Conservation (phyloP, 2,797 vertebrate genomes). For the Enteromius afrohamiltoni region DNA sequence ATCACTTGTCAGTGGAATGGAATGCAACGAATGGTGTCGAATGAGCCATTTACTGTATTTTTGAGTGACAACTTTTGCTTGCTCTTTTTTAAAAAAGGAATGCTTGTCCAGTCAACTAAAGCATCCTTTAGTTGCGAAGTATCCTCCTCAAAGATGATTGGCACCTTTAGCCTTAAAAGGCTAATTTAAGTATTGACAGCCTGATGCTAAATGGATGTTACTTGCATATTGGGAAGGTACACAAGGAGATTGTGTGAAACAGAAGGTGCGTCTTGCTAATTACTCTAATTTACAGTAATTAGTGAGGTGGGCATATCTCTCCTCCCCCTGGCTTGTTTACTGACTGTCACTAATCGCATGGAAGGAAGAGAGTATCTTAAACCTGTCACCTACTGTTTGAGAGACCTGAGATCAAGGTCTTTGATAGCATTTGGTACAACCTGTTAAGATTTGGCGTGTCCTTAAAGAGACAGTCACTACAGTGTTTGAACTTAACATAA, state of each 20-base stretch:
- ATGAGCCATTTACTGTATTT: neutral
- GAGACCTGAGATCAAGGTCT: conserved; percentile 25
- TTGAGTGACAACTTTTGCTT: neutral
- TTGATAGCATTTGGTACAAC: conserved; percentile 32
- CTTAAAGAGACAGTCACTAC: neutral
- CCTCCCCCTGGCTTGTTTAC: conserved; percentile 49
- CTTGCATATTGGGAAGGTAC: conserved; percentile 27
- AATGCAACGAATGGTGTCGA: conserved; percentile 20
- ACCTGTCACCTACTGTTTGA: conserved; percentile 3
- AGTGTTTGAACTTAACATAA: neutral
- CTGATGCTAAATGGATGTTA: conserved; percentile 46
- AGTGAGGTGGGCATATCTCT: conserved; percentile 50
- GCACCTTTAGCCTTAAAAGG: conserved; percentile 25
- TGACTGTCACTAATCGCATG: conserved; percentile 39
- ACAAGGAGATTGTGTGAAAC: conserved; percentile 52
- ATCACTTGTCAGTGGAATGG: conserved; percentile 14
- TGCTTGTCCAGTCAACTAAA: neutral
- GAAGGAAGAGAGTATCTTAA: conserved; percentile 10
- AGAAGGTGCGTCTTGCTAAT: conserved; percentile 58
- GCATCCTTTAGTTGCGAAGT: no score
- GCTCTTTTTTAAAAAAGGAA: neutral
- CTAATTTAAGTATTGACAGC: conserved; percentile 50
- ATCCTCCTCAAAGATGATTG: neutral
- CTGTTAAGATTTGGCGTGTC: neutral
- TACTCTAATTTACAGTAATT: conserved; percentile 61